Conservation (phyloP, 2,797 vertebrate genomes). For the Acanthurus tractus region DNA sequence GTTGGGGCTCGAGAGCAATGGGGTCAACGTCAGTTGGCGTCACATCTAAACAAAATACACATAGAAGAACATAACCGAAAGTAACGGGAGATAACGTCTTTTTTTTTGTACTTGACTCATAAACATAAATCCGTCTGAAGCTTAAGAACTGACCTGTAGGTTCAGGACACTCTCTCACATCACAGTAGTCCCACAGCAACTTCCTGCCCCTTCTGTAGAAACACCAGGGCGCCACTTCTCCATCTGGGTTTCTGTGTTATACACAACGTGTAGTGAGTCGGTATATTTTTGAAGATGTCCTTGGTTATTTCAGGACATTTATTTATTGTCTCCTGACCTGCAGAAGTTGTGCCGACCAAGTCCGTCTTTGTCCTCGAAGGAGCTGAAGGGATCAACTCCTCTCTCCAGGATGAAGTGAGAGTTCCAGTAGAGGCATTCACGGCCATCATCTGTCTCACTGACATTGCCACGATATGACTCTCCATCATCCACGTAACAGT, state of each 20-base stretch:
- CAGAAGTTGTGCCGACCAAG: conserved; percentile 86
- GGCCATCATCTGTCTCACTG: conserved; percentile 80
- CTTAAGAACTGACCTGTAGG: conserved; percentile 63
- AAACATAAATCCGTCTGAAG: background rate
- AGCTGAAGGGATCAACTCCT: conserved; percentile 69
- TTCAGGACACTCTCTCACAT: conserved; percentile 72
- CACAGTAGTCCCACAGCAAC: conserved; percentile 84
- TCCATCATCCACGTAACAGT: conserved; percentile 81
- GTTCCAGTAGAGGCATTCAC: conserved; percentile 86
- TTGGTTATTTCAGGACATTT: background rate
- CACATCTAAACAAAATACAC: conserved; percentile 41
- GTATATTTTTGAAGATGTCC: background rate
- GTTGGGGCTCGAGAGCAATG: background rate
- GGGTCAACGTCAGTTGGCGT: conserved; percentile 14
- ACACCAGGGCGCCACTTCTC: conserved; percentile 85
- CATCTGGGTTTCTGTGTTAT: conserved; percentile 84
- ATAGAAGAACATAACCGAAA: conserved; percentile 4
- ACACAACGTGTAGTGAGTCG: conserved; percentile 17
- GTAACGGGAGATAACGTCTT: background rate
- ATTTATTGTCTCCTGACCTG: conserved; percentile 74
- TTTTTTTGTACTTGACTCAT: background rate
- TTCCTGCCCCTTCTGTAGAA: conserved; percentile 73
- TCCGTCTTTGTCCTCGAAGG: conserved; percentile 68
- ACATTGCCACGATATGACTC: conserved; percentile 84
- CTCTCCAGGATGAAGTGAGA: conserved; percentile 81